Evolutionary conservation across 2,113 vertebrate species (phyloP), one percentile per base, ranked within the genome.

Genomic region (Serilophus lunatus): DNA sequence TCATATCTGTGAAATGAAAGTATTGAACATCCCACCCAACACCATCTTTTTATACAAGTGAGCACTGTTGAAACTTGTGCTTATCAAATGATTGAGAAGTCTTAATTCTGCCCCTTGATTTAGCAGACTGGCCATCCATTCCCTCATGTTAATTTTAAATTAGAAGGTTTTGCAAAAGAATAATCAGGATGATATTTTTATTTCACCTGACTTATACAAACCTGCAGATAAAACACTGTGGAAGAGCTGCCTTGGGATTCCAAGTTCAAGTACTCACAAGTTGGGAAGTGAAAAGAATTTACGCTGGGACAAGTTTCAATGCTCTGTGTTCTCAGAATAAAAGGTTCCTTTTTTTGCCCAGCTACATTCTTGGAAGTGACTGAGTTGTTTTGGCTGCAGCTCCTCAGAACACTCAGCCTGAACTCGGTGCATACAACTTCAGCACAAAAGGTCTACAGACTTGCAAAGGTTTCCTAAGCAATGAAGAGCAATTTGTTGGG

Each of bases 361-460:
- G 68, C 71, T 80, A 80, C 71, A 20, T 96, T 96, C 87, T 96
- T 95, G 90, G 82, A 96, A 95, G 79, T 86, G 85, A 66, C 63
- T 4, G 64, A 28, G 85, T 86, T 96, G 87, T 96, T 97, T 96
- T 96, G 94, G 93, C 94, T 95, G 71, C 71, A 83, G 56, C 57
- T 90, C 15, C 64, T 95, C 79, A 74, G 79, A 95, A 86, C 77
- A 86, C 38, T 91, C 71, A 81, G 84, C 50, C 79, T 92, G 89
- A 90, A 82, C 78, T 92, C 7, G 0, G 60, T 44, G 69, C 79
- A 83, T 75, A 70, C 82, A 93, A 24, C 76, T 86, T 66, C 51
- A 78, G 65, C 69, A 90, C 68, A 94, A 92, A 95, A 93, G 56
- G 28, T 36, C 68, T 50, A n/a, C 64, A 78, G 79, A 90, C 42